Base-by-base conservation (phyloP, 30 jellyfish, hydroid and myxozoan genomes). In the Aurelia sp. region DNA sequence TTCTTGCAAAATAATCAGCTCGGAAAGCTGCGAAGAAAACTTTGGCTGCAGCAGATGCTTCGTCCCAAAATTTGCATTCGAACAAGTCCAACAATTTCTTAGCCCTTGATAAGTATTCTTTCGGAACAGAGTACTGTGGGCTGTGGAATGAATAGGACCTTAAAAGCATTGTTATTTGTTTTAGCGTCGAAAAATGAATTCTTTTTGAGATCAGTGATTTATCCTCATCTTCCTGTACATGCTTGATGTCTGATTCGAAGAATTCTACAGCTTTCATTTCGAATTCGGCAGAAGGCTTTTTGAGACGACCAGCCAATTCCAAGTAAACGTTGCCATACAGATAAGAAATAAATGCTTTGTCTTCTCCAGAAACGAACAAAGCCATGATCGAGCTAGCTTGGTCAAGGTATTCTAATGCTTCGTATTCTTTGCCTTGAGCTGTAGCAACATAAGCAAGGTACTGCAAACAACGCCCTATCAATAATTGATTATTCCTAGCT, bases 391-490 rank as follows among this genome's bases (percentile, higher is more conserved):
- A 8, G 16, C 69, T 59, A 21, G 69, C 69, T 13, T 59, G 69
- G 33, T 59, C 69, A 3, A 59, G 69, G 33, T 59, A 59, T 59
- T 59, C 69, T 21, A 59, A 59, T 18, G 69, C 69, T 2, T 11
- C 30, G 1, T 59, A 35, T 21, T n/a, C 24, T 59, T 59, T 21
- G 13, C 69, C 69, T 59, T 59, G 69, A 59, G 24, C 33, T 59
- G 69, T 59, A 18, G 69, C 69, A 59, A 59, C 69, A 12, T 59
- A 59, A 0, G 69, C 69, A n/a, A 59, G 69, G 69, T 59, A 59
- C 2, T 59, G 69, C 33, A 59, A 15, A 12, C 69, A 59, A 21
- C 69, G 69, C 35, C 33, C 69, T 59, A 21, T 59, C 33, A 59
- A 59, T 4, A 59, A 21, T 21, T 59, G 69, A 13, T 59, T 59